Percentiles rank a stretch among this genome's conserved stretches.
Conservation (phyloP, 2,113 vertebrate species). For the Silurus asotus region DNA sequence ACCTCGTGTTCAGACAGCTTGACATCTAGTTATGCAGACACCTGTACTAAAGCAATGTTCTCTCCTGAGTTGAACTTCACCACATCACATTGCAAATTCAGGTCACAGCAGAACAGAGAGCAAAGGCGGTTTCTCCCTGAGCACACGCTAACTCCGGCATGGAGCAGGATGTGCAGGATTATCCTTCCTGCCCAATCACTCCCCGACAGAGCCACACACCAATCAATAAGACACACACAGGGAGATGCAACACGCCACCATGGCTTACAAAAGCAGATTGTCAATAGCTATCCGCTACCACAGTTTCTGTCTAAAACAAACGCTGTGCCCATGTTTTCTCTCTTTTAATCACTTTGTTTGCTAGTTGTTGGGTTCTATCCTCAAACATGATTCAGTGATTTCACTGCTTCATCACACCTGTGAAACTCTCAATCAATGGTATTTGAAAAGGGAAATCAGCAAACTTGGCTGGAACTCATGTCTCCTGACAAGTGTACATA, state of each 20-base stretch:
- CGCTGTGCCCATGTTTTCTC: conserved; percentile 43
- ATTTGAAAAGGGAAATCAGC: conserved; percentile 14
- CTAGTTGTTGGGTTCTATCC: conserved; percentile 32
- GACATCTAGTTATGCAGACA: conserved; percentile 73
- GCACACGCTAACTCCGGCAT: conserved; percentile 47
- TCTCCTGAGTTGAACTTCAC: conserved; percentile 53
- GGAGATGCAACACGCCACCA: conserved; percentile 49
- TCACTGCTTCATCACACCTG: conserved; percentile 28
- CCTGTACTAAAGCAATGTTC: conserved; percentile 55
- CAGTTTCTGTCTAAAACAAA: conserved; percentile 23
- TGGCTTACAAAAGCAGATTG: conserved; percentile 50
- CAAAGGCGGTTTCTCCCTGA: conserved; percentile 54
- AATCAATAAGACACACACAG: conserved; percentile 55
- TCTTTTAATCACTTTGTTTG: conserved; percentile 39
- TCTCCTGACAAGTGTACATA: background rate
- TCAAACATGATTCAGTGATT: conserved; percentile 24
- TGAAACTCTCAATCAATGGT: conserved; percentile 24
- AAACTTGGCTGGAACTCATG: conserved; percentile 17
- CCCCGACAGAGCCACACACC: conserved; percentile 39
- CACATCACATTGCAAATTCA: conserved; percentile 65
- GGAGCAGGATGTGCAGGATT: conserved; percentile 56
- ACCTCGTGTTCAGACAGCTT: conserved; percentile 60
- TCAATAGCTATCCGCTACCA: conserved; percentile 46
- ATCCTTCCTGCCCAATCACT: conserved; percentile 53
- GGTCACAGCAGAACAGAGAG: conserved; percentile 62